These are phyloP conservation scores for Latheticus oryzae DNA, from an alignment of 2,888 invertebrate genomes.

Conservation along the genomic window DNA sequence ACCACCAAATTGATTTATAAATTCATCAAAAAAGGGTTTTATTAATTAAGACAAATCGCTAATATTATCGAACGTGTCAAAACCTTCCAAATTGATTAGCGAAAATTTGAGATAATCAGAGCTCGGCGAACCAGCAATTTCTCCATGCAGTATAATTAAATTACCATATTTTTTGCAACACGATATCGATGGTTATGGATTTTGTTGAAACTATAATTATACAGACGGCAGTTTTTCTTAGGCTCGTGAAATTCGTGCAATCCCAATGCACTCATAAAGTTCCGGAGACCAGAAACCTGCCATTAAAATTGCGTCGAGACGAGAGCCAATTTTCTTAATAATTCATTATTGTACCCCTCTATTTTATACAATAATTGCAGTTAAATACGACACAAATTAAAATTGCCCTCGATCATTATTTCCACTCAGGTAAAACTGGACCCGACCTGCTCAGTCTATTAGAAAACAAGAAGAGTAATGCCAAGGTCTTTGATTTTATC, in stretches of 20 bases:
- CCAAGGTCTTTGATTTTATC: constrained; percentile 35
- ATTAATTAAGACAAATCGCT: constrained; percentile 45
- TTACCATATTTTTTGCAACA: constrained; percentile 48
- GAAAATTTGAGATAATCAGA: constrained; percentile 47
- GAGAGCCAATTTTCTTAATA: constrained; percentile 25
- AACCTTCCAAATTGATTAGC: constrained; percentile 47
- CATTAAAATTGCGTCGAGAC: constrained; percentile 17
- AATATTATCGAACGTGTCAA: constrained; percentile 46
- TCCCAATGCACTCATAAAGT: constrained; percentile 30
- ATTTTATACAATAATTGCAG: constrained; percentile 31
- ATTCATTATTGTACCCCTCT: constrained; percentile 26
- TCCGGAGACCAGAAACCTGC: constrained; percentile 15
- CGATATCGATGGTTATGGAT: constrained; percentile 39
- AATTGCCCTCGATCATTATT: constrained; percentile 13
- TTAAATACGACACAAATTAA: constrained; percentile 32
- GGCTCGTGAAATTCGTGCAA: constrained; percentile 27
- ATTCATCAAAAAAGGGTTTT: constrained; percentile 43
- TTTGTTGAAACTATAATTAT: constrained; percentile 38
- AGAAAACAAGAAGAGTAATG: constrained; percentile 28
- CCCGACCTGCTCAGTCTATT: constrained; percentile 15
- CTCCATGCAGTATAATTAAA: constrained; percentile 47
- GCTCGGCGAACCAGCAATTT: constrained; percentile 45
- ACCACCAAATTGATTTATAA: constrained; percentile 33
- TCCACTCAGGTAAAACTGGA: constrained; percentile 18
- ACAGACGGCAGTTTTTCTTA: constrained; percentile 9